phyloP scores from a whole-genome alignment of 2,888 invertebrate genomes.

The Alentia gelatinosa region DNA sequence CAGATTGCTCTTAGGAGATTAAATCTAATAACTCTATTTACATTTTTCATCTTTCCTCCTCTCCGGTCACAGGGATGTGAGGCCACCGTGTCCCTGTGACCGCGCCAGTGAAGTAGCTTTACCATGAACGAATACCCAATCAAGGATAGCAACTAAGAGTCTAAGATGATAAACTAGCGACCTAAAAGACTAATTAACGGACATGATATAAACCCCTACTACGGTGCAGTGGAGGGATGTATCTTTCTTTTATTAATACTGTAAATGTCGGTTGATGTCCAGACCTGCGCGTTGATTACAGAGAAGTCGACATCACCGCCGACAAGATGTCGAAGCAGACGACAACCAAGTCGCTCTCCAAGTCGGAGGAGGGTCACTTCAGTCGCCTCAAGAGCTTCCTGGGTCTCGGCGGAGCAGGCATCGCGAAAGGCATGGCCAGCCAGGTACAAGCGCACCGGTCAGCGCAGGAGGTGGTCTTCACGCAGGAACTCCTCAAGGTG shows the following conservation, averaged over 20 bases:
- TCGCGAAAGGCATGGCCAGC: neutral
- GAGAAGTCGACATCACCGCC: neutral
- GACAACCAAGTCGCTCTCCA: neutral
- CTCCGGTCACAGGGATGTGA: no score
- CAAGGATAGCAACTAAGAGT: no score
- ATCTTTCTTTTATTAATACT: neutral
- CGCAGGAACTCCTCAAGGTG: conserved; percentile 87
- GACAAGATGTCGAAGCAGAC: conserved; percentile 8
- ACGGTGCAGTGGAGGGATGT: neutral
- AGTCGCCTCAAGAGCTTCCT: conserved; percentile 62
- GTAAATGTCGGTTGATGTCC: no score
- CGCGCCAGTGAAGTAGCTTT: no score
- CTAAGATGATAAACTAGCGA: no score
- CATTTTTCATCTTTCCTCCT: no score
- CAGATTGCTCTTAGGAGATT: no score
- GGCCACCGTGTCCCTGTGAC: no score
- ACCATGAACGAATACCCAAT: no score
- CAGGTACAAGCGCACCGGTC: conserved; percentile 63
- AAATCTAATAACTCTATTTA: no score
- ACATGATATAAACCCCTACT: neutral
- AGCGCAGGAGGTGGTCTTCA: conserved; percentile 86
- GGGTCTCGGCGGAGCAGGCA: conserved; percentile 60
- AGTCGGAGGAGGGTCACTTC: conserved; percentile 59
- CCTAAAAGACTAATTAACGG: neutral
- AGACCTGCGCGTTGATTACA: no score